These are phyloP conservation scores for Anastrepha ludens DNA, from an alignment of 1,140 invertebrate species.

Conservation along the genomic window DNA sequence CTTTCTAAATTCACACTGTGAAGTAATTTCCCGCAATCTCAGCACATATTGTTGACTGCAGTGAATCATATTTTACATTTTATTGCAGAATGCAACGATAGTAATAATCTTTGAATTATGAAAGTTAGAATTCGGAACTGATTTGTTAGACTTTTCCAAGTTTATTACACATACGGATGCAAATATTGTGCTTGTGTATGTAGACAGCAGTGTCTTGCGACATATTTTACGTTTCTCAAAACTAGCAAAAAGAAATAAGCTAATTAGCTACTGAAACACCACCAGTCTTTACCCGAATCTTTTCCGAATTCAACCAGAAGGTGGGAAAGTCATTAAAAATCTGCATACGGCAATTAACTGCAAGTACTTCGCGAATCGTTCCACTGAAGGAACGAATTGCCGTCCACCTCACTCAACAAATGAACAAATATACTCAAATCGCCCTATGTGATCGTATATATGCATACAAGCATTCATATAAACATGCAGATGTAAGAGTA, in stretches of 20 bases:
- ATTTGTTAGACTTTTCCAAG: not conserved
- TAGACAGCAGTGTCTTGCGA: not conserved
- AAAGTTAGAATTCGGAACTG: conserved; percentile 39
- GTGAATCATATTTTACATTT: not conserved
- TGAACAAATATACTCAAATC: not conserved
- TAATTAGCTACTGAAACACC: conserved; percentile 49
- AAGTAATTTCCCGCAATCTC: conserved; percentile 5
- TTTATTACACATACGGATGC: not conserved
- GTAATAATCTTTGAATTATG: not conserved
- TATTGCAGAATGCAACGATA: not conserved
- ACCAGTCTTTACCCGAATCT: conserved; percentile 14
- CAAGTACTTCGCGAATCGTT: conserved; percentile 38
- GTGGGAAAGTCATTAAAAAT: conserved; percentile 53
- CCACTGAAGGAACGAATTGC: conserved; percentile 9
- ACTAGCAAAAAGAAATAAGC: conserved; percentile 24
- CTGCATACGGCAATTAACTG: conserved; percentile 51
- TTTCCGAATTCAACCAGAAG: conserved; percentile 30
- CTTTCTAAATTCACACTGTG: conserved; percentile 14
- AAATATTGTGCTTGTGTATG: not conserved
- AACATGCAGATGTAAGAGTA: too few relatives aligned
- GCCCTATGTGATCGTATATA: too few relatives aligned
- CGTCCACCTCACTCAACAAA: not conserved
- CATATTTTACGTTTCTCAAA: conserved; percentile 28
- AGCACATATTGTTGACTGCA: not conserved
- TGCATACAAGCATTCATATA: not conserved